These are phyloP conservation scores for Thalassarche chlororhynchos DNA, from an alignment of 2,113 vertebrate species.

Conservation along the genomic window DNA sequence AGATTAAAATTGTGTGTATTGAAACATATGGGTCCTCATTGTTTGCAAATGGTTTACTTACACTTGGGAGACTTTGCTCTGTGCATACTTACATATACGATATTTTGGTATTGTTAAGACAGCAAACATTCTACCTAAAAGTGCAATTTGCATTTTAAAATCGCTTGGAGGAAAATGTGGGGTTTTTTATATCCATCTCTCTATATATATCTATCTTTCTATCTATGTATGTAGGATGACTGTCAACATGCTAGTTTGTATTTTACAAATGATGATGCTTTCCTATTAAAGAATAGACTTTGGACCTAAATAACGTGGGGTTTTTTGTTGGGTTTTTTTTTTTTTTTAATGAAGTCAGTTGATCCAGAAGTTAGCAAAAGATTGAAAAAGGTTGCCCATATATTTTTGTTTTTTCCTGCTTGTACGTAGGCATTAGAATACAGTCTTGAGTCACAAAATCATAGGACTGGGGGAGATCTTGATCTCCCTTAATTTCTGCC, in stretches of 20 bases:
- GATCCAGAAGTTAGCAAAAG: neutral
- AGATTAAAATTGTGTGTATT: neutral
- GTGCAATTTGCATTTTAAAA: neutral
- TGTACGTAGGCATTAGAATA: neutral
- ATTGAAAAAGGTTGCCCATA: neutral
- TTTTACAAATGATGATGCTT: neutral
- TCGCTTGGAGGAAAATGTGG: neutral
- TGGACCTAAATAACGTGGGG: neutral
- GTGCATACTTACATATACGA: neutral
- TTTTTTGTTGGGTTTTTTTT: no score
- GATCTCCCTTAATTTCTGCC: neutral
- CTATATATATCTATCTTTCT: neutral
- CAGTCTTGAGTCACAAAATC: neutral
- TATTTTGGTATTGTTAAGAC: neutral
- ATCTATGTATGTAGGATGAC: neutral
- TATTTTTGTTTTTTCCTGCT: neutral
- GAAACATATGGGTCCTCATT: neutral
- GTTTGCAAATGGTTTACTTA: neutral
- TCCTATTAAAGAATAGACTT: neutral
- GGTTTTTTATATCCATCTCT: neutral
- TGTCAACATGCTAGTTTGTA: neutral
- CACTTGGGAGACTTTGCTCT: neutral
- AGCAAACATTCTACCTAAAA: neutral
- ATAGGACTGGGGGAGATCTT: neutral
- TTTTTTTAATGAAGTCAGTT: neutral